A percentile compares a stretch with the other conserved stretches of the same genome.
These are phyloP conservation scores for Pholis gunnellus DNA, from an alignment of 2,113 vertebrate genomes.

Conservation along the genomic window DNA sequence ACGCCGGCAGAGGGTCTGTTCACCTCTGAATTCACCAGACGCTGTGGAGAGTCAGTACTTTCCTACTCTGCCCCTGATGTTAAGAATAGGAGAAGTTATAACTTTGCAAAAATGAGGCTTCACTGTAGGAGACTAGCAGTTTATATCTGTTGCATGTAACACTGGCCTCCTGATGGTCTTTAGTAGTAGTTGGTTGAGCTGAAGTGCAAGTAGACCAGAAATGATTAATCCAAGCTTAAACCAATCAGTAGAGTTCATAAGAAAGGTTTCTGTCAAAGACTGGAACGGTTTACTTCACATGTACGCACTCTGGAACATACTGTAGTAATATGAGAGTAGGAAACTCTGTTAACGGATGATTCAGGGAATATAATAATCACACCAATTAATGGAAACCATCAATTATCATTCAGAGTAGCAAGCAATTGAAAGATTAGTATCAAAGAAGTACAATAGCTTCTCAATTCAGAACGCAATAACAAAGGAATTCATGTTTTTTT, in stretches of 20 bases:
- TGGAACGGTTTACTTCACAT: background rate
- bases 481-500: background rate
- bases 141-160: background rate
- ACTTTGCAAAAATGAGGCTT: background rate
- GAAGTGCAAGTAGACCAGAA: background rate
- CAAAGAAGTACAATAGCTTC: background rate
- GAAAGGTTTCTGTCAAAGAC: background rate
- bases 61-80: background rate
- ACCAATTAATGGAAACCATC: background rate
- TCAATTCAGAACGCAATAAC: background rate
- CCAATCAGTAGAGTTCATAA: background rate
- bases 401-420: background rate
- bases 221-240: conserved; percentile 13
- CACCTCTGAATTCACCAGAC: background rate
- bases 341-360: background rate
- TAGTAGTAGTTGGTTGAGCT: background rate
- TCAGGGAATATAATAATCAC: background rate
- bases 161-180: background rate
- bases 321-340: background rate
- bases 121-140: background rate
- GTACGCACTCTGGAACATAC: background rate
- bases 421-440: background rate
- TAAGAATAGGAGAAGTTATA: background rate
- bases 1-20: background rate
- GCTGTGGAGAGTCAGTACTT: too few species aligned